Evolutionary conservation across 2,888 invertebrate genomes (phyloP).

Genomic region (Cynaeus angustus): DNA sequence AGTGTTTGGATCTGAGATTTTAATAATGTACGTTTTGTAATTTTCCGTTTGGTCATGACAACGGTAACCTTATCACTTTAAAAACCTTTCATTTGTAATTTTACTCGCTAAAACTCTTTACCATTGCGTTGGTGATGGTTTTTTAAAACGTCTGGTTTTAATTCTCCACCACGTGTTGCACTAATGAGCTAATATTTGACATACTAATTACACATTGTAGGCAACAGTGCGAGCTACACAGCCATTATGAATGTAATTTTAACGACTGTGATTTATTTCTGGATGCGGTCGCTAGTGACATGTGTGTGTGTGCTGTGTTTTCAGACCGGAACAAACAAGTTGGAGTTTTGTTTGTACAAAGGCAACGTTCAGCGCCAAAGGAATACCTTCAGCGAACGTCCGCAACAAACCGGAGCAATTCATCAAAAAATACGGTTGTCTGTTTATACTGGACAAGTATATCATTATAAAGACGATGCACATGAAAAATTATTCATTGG

Average conservation of each 20-base stretch:
- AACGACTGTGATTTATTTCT: constrained; percentile 47
- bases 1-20: too few species aligned
- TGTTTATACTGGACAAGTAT: constrained; percentile 5
- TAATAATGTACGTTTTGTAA: too few species aligned
- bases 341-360: constrained; percentile 39
- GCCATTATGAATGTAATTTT: constrained; percentile 44
- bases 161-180: constrained; percentile 46
- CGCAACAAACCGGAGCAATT: constrained; percentile 15
- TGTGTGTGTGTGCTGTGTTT: constrained; percentile 39
- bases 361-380: constrained; percentile 22
- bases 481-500: neutral
- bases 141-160: constrained; percentile 27
- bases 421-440: constrained; percentile 30
- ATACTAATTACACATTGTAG: constrained; percentile 49
- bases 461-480: neutral
- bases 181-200: constrained; percentile 50
- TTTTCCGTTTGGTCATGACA: too few species aligned
- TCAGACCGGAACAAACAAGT: constrained; percentile 44
- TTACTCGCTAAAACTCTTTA: constrained; percentile 1
- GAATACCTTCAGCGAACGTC: constrained; percentile 12
- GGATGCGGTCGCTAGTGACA: constrained; percentile 45
- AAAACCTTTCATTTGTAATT: neutral
- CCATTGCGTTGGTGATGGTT: constrained; percentile 1
- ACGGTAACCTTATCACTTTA: too few species aligned
- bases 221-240: constrained; percentile 25